These are phyloP conservation scores for Itoplectis maculator DNA, from an alignment of 2,888 invertebrate species.

Conservation along the genomic window DNA sequence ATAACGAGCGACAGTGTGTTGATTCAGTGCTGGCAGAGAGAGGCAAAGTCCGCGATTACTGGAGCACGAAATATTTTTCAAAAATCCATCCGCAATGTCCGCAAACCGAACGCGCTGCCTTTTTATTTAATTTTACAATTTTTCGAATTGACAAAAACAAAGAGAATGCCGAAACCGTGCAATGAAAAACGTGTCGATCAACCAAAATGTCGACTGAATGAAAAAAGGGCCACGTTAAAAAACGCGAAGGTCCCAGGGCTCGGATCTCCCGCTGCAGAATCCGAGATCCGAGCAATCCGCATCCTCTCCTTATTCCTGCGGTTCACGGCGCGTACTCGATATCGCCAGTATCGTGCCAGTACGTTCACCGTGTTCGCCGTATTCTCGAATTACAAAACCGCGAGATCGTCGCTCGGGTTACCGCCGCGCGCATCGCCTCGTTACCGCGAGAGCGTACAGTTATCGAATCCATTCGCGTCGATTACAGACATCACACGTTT, in stretches of 20 bases:
- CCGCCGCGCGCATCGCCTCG: neutral
- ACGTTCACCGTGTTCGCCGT: neutral
- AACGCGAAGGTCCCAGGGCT: neutral
- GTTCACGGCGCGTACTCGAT: conserved; percentile 18
- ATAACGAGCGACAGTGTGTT: conserved; percentile 36
- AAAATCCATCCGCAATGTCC: neutral
- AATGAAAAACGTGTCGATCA: neutral
- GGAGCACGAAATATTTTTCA: neutral
- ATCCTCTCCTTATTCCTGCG: conserved; percentile 38
- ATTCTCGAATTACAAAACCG: conserved; percentile 54
- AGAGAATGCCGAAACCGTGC: neutral
- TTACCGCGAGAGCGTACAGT: conserved; percentile 22
- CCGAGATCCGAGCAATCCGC: conserved; percentile 2
- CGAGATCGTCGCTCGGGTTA: conserved; percentile 41
- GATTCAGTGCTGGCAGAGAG: conserved; percentile 6
- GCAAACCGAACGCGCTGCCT: neutral
- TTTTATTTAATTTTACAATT: neutral
- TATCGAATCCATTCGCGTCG: neutral
- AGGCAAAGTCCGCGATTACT: neutral
- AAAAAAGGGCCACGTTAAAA: neutral
- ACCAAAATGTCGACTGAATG: neutral
- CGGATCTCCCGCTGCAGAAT: neutral
- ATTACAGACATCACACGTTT: neutral
- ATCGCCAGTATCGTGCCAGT: conserved; percentile 10
- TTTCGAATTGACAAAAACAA: neutral